These are phyloP conservation scores for Serinus canaria DNA, from an alignment of 2,113 vertebrate genomes.

Conservation along the genomic window DNA sequence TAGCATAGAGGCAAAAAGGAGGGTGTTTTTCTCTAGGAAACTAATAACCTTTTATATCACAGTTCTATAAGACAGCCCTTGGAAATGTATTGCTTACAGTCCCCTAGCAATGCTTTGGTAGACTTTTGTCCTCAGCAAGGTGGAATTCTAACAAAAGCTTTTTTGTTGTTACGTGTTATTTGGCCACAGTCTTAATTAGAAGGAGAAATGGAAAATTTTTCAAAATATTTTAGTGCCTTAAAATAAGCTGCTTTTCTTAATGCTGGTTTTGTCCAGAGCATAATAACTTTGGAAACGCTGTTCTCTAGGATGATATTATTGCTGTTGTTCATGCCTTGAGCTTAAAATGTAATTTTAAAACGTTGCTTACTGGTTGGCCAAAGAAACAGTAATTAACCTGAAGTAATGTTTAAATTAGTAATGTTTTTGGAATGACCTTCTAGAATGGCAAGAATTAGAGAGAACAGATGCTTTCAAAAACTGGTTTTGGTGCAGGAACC, in stretches of 20 bases:
- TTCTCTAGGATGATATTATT: background rate
- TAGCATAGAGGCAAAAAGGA: background rate
- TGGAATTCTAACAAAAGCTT: conserved; percentile 9
- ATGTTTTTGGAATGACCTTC: background rate
- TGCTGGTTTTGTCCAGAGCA: background rate
- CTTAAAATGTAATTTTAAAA: background rate
- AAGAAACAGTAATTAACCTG: background rate
- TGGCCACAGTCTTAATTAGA: conserved; percentile 11
- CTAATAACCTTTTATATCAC: background rate
- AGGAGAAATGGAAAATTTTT: background rate
- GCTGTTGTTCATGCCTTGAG: background rate
- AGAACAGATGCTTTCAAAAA: background rate
- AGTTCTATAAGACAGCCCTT: background rate
- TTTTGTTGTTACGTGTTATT: background rate
- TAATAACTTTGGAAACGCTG: background rate
- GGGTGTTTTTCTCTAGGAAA: background rate
- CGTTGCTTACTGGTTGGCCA: background rate
- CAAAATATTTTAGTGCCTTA: conserved; percentile 31
- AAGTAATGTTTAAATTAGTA: background rate
- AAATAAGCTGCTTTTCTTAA: conserved; percentile 59
- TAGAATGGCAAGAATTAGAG: background rate
- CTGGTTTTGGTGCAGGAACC: background rate
- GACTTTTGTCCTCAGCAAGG: background rate
- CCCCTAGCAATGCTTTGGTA: background rate
- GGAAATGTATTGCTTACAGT: background rate